Percentiles rank a stretch among this genome's conserved stretches.
Evolutionary conservation across 2,888 invertebrate species (phyloP).

Genomic region (Cabera pusaria): DNA sequence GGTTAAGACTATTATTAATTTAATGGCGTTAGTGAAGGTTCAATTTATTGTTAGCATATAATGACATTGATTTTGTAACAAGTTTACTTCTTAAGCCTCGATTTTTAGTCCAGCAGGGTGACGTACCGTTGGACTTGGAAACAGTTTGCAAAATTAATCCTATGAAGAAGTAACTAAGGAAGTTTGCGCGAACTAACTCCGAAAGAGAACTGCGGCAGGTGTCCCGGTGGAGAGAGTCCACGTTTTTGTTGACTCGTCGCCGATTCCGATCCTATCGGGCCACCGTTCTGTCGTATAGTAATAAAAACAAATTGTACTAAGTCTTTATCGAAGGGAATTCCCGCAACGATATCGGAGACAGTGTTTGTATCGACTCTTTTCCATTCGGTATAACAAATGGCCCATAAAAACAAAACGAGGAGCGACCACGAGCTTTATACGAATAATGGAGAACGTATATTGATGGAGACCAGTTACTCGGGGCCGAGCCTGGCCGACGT

Average conservation of each 20-base stretch:
- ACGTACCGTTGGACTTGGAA: neutral
- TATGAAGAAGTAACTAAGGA: constrained; percentile 1
- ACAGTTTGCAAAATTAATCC: constrained; percentile 1
- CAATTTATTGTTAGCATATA: too few relatives aligned
- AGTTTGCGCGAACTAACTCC: constrained; percentile 3
- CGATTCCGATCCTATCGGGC: constrained; percentile 8
- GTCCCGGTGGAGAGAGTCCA: too few relatives aligned
- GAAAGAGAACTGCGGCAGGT: too few relatives aligned
- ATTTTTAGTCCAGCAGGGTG: too few relatives aligned
- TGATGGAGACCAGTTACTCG: too few relatives aligned
- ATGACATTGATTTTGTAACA: too few relatives aligned
- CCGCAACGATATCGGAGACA: constrained; percentile 25
- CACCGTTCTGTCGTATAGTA: constrained; percentile 20
- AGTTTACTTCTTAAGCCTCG: too few relatives aligned
- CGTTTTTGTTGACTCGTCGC: constrained; percentile 9
- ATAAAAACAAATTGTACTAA: constrained; percentile 41
- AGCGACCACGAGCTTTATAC: neutral
- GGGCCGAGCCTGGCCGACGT: too few relatives aligned
- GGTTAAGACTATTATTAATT: too few relatives aligned
- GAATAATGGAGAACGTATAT: too few relatives aligned
- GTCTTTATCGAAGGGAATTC: constrained; percentile 35
- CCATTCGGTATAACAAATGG: constrained; percentile 28
- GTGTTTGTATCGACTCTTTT: constrained; percentile 34
- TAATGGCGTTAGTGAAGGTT: too few relatives aligned
- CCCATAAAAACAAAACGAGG: constrained; percentile 11